Percentiles rank a stretch among this genome's conserved stretches.
phyloP scores from a whole-genome alignment of 2,888 invertebrate genomes.

The Drosophila sordidula region DNA sequence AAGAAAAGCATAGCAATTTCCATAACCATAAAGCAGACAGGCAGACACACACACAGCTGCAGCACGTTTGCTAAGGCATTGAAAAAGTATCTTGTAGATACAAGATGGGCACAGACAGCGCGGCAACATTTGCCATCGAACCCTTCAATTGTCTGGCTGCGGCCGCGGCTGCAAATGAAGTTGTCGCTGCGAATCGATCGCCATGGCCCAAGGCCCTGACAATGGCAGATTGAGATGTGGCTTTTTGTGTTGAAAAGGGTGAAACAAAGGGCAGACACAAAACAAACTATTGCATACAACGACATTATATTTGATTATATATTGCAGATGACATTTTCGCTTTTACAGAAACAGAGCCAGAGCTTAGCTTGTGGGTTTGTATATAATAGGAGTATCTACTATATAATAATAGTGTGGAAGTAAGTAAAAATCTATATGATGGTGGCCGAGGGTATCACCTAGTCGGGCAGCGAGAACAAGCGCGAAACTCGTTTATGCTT shows the following conservation, averaged over 20 bases:
- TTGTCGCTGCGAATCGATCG: slow-evolving; percentile 59
- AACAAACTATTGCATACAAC: no score
- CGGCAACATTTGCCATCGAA: slow-evolving; percentile 37
- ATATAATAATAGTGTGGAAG: no score
- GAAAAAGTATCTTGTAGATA: slow-evolving; percentile 37
- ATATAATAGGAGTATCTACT: no score
- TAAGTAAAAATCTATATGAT: not conserved
- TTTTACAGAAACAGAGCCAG: no score
- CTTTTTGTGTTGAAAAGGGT: not conserved
- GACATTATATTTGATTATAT: no score
- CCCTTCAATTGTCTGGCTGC: slow-evolving; percentile 29
- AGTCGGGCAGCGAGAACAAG: not conserved
- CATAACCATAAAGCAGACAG: slow-evolving; percentile 24
- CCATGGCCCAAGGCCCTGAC: slow-evolving; percentile 57
- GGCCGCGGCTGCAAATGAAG: slow-evolving; percentile 53
- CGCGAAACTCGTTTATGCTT: slow-evolving; percentile 57
- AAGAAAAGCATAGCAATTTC: slow-evolving; percentile 39
- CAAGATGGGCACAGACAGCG: slow-evolving; percentile 28
- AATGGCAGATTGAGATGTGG: slow-evolving; percentile 61
- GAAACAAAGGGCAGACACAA: not conserved
- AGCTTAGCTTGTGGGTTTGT: no score
- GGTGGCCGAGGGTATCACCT: not conserved
- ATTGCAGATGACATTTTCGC: no score
- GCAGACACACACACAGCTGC: slow-evolving; percentile 15
- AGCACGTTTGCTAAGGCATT: slow-evolving; percentile 24